These are phyloP conservation scores for Periphyllus acericola DNA, from an alignment of 2,888 invertebrate genomes.

Conservation along the genomic window DNA sequence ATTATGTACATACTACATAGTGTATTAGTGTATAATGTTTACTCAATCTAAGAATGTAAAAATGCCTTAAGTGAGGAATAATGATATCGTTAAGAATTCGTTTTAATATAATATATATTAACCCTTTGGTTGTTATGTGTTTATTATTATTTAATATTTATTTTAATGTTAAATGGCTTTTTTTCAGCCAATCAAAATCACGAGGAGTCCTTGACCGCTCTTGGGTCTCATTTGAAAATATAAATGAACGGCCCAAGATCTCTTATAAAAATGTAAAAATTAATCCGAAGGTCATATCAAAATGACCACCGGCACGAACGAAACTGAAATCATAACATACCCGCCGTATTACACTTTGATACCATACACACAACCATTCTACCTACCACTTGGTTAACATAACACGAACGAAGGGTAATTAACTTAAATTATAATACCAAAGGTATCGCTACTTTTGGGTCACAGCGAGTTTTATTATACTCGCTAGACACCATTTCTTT, in stretches of 20 bases:
- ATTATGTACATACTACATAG: neutral
- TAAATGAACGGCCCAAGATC: constrained; percentile 25
- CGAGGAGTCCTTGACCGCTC: constrained; percentile 51
- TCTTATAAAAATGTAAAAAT: constrained; percentile 54
- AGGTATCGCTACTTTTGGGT: constrained; percentile 28
- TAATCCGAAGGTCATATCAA: constrained; percentile 54
- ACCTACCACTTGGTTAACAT: neutral
- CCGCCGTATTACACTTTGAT: constrained; percentile 1
- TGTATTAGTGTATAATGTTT: too few species aligned
- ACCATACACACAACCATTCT: neutral
- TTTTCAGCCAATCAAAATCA: neutral
- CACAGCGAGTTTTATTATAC: constrained; percentile 27
- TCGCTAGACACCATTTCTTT: constrained; percentile 7
- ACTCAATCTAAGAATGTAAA: neutral
- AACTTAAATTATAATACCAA: constrained; percentile 54
- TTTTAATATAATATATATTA: neutral
- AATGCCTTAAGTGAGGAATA: neutral
- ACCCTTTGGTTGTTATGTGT: neutral
- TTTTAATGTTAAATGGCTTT: neutral
- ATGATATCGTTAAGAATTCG: neutral
- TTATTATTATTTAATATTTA: constrained; percentile 41
- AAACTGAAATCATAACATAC: constrained; percentile 50
- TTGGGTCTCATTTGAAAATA: constrained; percentile 11
- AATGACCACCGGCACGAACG: constrained; percentile 58
- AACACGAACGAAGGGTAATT: constrained; percentile 57